Evolutionary conservation across 1,140 invertebrate genomes (phyloP), one percentile per base, ranked within the genome.

Genomic region (Dendroctonus valens): DNA sequence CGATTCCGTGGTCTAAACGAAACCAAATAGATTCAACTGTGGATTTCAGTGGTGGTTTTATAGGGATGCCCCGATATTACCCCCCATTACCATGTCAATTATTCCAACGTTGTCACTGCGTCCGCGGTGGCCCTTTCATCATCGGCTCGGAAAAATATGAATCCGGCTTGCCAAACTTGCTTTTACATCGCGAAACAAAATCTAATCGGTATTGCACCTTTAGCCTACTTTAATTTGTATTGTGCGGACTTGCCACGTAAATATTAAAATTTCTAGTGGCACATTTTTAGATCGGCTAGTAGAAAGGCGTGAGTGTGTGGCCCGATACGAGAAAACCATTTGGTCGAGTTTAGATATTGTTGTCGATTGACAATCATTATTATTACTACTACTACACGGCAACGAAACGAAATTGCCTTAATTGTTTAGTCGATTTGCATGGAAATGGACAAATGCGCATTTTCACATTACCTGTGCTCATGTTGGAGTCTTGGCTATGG

Each of bases 401-500:
- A n/a, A n/a, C n/a, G n/a, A n/a, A n/a, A n/a, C n/a, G n/a, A n/a
- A 26, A 26, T 26, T 26, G 26, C 26, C 26, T 26, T 3, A 26
- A 26, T 26, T 26, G 26, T 26, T 26, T 26, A 3, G 26, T 26
- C 26, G 26, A 26, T 26, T 26, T 26, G 26, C 26, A 3, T 26
- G 26, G 26, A 26, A 2, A 26, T 26, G 26, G 26, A 1, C 1
- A 26, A 26, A 26, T 26, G 26, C 26, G 26, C 26, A 26, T 26
- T 26, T 26, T 26, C 26, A 38, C 7, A n/a, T 81, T 79, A 91
- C 90, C 89, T 85, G 91, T 93, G 86, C 92, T 94, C 89, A 94
- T 92, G 87, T 94, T 95, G 82, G 92, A 95, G 86, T 94, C 92
- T 85, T 93, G 92, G 88, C 88, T 94, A 87, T 91, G 87, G 86